Evolutionary conservation across 2,888 invertebrate species (phyloP).

Genomic region (Dasysyrphus albostriatus): DNA sequence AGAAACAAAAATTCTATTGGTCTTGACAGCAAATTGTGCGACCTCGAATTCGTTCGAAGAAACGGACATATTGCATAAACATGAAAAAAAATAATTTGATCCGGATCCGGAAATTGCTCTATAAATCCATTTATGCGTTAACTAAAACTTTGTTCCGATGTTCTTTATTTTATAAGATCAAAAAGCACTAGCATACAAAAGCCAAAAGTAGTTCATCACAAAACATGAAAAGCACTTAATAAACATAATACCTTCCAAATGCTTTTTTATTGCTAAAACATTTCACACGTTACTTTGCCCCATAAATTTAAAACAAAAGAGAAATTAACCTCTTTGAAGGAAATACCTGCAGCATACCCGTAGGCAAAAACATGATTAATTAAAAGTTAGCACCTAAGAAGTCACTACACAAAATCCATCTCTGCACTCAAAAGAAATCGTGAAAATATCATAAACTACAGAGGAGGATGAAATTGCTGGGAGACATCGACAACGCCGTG

Average conservation of each 20-base stretch:
- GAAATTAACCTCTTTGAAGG: neutral
- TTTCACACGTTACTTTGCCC: constrained; percentile 5
- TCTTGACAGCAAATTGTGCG: no score
- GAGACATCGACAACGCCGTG: constrained; percentile 30
- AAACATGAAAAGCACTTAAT: no score
- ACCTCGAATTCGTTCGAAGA: no score
- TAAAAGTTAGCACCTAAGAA: constrained; percentile 60
- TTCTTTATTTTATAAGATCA: no score
- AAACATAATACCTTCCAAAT: neutral
- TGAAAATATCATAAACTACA: constrained; percentile 10
- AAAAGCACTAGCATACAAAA: no score
- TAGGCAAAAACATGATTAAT: constrained; percentile 58
- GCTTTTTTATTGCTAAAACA: constrained; percentile 20
- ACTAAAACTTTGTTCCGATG: no score
- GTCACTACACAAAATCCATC: neutral
- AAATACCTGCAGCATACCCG: constrained; percentile 48
- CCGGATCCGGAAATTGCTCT: no score
- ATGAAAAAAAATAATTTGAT: no score
- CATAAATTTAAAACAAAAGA: neutral
- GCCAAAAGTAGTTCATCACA: no score
- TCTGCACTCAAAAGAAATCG: constrained; percentile 15
- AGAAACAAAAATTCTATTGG: no score
- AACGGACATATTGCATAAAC: no score
- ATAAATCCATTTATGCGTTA: no score
- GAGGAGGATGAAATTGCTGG: constrained; percentile 19